These are phyloP conservation scores for Etheostoma cragini DNA, from an alignment of 2,113 vertebrate species.

Conservation along the genomic window DNA sequence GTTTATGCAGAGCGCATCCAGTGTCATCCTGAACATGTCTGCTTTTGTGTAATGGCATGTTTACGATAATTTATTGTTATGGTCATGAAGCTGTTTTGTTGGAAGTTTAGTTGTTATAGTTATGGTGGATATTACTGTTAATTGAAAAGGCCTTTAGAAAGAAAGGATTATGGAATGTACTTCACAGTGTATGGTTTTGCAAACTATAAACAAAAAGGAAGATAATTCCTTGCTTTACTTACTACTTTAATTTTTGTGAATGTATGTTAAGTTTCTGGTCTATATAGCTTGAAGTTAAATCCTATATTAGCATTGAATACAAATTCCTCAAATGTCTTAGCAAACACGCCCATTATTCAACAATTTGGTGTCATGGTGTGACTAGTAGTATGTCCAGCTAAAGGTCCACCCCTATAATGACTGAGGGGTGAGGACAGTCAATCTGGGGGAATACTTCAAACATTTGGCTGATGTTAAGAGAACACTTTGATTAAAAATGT, in stretches of 20 bases:
- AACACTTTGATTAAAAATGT: not conserved
- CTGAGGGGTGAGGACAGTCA: not conserved
- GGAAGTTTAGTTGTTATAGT: constrained; percentile 17
- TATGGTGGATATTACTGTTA: not conserved
- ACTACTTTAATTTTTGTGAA: not conserved
- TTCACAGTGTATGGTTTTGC: not conserved
- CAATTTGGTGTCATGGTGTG: not conserved
- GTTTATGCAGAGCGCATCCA: constrained; percentile 9
- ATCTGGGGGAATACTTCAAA: not conserved
- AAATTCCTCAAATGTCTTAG: not conserved
- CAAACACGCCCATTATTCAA: not conserved
- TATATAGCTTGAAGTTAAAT: not conserved
- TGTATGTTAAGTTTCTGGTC: not conserved
- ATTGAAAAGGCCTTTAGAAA: not conserved
- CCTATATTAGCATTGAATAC: not conserved
- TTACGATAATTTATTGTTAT: constrained; percentile 40
- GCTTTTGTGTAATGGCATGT: constrained; percentile 35
- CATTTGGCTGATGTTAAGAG: constrained; percentile 14
- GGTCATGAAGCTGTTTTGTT: constrained; percentile 28
- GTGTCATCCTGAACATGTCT: constrained; percentile 23
- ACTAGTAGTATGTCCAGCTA: not conserved
- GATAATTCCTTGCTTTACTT: not conserved
- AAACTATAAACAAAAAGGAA: constrained; percentile 3
- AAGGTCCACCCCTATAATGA: not conserved
- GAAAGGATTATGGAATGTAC: not conserved